A percentile compares a stretch with the other conserved stretches of the same genome.
Conservation (phyloP, 1,140 invertebrate genomes). For the Habropoda laboriosa region DNA sequence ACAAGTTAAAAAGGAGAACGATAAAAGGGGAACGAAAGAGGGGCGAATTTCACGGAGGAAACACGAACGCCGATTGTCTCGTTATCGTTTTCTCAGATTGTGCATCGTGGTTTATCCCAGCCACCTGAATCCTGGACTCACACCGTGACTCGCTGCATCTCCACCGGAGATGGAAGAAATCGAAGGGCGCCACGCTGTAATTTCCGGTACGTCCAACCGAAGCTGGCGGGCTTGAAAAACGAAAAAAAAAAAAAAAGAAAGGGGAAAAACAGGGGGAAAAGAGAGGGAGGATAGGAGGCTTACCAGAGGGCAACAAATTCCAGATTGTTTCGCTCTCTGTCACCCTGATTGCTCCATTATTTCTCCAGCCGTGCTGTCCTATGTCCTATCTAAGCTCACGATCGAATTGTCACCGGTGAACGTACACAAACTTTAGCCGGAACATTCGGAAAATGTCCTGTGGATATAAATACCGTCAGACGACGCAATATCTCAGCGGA, state of each 20-base stretch:
- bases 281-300: constrained; percentile 8
- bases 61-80: constrained; percentile 41
- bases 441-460: background rate
- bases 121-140: constrained; percentile 40
- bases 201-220: constrained; percentile 52
- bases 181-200: constrained; percentile 52
- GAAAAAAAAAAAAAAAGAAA: constrained; percentile 22
- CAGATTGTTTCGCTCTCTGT: constrained; percentile 49
- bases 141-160: constrained; percentile 42
- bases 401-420: background rate
- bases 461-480: background rate
- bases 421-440: background rate
- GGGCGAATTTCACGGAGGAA: constrained; percentile 46
- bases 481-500: background rate
- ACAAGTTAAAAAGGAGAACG: background rate
- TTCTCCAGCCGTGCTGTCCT: background rate
- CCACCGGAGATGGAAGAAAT: constrained; percentile 63
- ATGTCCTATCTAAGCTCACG: background rate
- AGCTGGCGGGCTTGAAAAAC: background rate
- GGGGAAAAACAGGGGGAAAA: no score
- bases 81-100: constrained; percentile 57
- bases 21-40: constrained; percentile 29
- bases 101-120: constrained; percentile 56
- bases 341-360: constrained; percentile 32
- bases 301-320: constrained; percentile 58